These are phyloP conservation scores for Urocyon cinereoargenteus DNA, from an alignment of 2,797 vertebrate genomes.

Conservation along the genomic window DNA sequence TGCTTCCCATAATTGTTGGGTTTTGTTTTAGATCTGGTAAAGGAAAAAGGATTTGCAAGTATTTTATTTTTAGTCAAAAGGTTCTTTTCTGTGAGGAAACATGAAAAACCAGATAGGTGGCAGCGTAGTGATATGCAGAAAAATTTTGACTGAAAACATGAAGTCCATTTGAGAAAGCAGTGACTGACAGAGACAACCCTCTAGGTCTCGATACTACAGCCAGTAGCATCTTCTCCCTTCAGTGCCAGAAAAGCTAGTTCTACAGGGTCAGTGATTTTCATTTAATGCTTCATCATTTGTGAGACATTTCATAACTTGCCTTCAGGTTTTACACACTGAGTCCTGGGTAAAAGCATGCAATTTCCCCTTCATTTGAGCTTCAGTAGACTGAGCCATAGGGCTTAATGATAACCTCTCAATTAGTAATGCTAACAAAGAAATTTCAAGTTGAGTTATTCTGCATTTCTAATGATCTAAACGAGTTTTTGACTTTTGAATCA, in stretches of 20 bases:
- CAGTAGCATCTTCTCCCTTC: neutral
- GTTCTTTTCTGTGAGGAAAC: slow-evolving; percentile 42
- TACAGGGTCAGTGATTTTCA: neutral
- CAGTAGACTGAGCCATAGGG: neutral
- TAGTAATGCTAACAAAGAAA: neutral
- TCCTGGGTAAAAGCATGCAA: neutral
- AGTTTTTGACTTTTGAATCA: slow-evolving; percentile 45
- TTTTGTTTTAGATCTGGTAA: slow-evolving; percentile 46
- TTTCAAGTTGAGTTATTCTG: slow-evolving; percentile 47
- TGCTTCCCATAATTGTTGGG: neutral
- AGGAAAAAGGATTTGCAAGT: neutral
- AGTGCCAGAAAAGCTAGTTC: neutral
- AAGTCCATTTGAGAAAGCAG: neutral
- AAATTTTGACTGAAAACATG: neutral
- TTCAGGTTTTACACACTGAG: neutral
- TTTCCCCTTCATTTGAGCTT: neutral
- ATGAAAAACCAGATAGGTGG: slow-evolving; percentile 4
- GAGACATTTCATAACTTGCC: neutral
- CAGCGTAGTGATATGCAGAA: neutral
- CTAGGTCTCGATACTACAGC: neutral
- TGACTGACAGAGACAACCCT: neutral
- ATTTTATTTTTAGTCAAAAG: slow-evolving; percentile 43
- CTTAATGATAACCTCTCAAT: neutral
- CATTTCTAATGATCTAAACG: slow-evolving; percentile 27
- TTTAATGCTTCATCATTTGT: neutral